Conservation (phyloP, 2,888 invertebrate genomes). For the Bruchidius siliquastri region DNA sequence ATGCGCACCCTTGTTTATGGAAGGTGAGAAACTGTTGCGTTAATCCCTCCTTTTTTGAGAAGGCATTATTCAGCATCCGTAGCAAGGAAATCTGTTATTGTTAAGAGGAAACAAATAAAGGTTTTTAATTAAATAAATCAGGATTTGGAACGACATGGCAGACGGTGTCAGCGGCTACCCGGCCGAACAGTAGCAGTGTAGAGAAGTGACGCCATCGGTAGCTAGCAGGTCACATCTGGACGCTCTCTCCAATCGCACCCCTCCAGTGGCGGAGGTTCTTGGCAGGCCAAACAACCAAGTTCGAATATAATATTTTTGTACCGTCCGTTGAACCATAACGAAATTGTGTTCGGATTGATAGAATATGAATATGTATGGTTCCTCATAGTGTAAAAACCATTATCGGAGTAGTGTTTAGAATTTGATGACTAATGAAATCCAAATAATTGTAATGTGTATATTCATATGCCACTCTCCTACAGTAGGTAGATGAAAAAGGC, state of each 20-base stretch:
- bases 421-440: no score
- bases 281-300: no score
- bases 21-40: not conserved
- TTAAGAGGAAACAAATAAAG: slow-evolving; percentile 19
- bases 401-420: no score
- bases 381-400: no score
- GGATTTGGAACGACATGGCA: slow-evolving; percentile 17
- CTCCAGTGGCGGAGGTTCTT: not conserved
- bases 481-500: no score
- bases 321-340: no score
- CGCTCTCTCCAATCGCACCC: slow-evolving; percentile 13
- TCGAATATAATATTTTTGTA: no score
- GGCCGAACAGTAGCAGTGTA: not conserved
- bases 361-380: no score
- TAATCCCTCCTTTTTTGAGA: not conserved
- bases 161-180: not conserved
- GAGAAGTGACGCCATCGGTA: not conserved
- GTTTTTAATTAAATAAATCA: slow-evolving; percentile 27
- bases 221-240: slow-evolving; percentile 24
- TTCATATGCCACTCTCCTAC: no score
- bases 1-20: not conserved
- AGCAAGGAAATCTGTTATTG: slow-evolving; percentile 6
- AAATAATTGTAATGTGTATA: no score
- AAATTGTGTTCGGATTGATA: no score
- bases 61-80: slow-evolving; percentile 20